These are phyloP conservation scores for Crossocerus cetratus DNA, from an alignment of 2,888 invertebrate genomes.

Conservation along the genomic window DNA sequence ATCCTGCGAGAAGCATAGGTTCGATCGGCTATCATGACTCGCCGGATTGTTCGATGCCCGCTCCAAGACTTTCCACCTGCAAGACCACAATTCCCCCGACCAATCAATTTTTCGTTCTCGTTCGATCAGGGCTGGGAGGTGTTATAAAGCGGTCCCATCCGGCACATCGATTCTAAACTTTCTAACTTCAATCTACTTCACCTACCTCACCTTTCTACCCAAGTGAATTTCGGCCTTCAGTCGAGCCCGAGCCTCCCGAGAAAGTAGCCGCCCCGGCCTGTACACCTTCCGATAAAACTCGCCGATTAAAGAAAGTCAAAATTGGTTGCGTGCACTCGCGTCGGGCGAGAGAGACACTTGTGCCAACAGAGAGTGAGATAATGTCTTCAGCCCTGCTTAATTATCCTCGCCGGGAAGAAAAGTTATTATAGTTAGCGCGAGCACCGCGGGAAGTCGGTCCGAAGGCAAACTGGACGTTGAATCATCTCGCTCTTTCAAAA, in stretches of 20 bases:
- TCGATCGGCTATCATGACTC: conserved; percentile 59
- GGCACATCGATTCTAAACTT: conserved; percentile 2
- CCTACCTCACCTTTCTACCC: too few relatives aligned
- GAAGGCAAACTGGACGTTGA: conserved; percentile 10
- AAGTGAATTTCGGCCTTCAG: background rate
- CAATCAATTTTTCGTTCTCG: conserved; percentile 41
- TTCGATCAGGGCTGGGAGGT: conserved; percentile 9
- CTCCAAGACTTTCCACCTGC: conserved; percentile 53
- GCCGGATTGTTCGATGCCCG: conserved; percentile 36
- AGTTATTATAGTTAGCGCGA: background rate
- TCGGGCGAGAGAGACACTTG: background rate
- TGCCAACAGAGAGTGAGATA: conserved; percentile 1
- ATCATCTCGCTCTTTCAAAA: background rate
- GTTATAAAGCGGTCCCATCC: conserved; percentile 11
- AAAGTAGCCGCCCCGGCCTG: too few relatives aligned
- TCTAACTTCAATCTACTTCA: conserved; percentile 26
- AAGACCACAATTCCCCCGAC: conserved; percentile 36
- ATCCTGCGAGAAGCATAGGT: conserved; percentile 34
- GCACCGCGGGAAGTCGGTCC: too few relatives aligned
- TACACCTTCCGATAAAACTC: conserved; percentile 31
- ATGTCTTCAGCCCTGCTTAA: background rate
- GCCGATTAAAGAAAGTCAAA: conserved; percentile 6
- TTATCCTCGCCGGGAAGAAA: conserved; percentile 1
- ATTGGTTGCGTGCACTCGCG: too few relatives aligned
- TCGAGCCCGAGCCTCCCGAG: background rate